phyloP scores from a whole-genome alignment of 2,888 invertebrate genomes.

The Caenorhabditis sulstoni region DNA sequence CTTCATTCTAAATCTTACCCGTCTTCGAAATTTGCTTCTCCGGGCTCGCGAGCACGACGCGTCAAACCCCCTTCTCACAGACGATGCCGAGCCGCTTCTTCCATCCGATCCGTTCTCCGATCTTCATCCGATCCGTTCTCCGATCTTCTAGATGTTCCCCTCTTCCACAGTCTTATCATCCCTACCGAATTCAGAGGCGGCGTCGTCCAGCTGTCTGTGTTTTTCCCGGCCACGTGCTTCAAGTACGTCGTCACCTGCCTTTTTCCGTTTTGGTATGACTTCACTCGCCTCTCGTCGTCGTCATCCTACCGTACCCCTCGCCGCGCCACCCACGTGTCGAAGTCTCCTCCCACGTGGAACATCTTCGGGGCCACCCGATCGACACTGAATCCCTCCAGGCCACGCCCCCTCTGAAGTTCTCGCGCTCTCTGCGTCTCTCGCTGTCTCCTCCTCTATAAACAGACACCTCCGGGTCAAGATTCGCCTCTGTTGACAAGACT shows the following conservation, averaged over 20 bases:
- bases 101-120: too few species aligned
- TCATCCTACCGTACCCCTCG: conserved; percentile 9
- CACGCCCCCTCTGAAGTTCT: conserved; percentile 33
- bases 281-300: conserved; percentile 8
- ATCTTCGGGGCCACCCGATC: conserved; percentile 29
- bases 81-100: too few species aligned
- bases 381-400: conserved; percentile 9
- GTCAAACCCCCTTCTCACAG: too few species aligned
- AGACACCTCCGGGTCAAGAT: conserved; percentile 34
- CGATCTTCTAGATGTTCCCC: neutral
- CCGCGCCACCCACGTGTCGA: conserved; percentile 32
- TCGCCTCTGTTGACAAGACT: conserved; percentile 39
- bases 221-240: conserved; percentile 30
- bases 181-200: neutral
- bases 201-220: conserved; percentile 26
- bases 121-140: too few species aligned
- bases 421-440: conserved; percentile 19
- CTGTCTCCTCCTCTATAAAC: conserved; percentile 39
- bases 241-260: conserved; percentile 34
- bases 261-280: neutral
- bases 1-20: too few species aligned
- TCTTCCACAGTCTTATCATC: neutral
- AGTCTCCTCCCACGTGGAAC: conserved; percentile 54
- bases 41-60: too few species aligned
- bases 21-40: too few species aligned